Base-by-base conservation (phyloP, 1,140 invertebrate species). In the Euschistus heros region DNA sequence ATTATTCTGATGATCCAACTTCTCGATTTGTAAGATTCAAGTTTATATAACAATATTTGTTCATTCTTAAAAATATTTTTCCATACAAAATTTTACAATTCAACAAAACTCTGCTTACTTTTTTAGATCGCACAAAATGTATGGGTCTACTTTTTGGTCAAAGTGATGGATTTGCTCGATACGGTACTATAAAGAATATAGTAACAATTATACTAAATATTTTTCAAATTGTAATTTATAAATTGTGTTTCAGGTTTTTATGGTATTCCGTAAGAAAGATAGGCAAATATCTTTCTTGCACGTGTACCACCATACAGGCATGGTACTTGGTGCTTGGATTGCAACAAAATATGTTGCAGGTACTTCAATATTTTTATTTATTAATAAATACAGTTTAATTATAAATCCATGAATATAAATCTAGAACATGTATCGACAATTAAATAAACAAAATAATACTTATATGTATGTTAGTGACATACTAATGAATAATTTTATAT, bases 221-320 rank as follows among this genome's bases (percentile, higher is more conserved):
- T 18, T 66, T 62, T 52, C 50, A 27, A 81, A 70, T 73, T 80
- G 30, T 22, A n/a, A 37, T 13, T 20, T 26, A 6, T 10, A 63
- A 27, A 63, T 22, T 64, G 15, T 64, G 8, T 69, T 68, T 65
- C 68, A 82, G 79, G 74, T 91, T 30, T 92, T 92, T 76, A 92
- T 93, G 73, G 84, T 92, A 5, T 71, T 91, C 27, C 78, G 87
- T n/a, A 91, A 91, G 74, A 88, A 88, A 67, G 77, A 84, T 54
- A 82, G 82, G 27, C 86, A 91, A 78, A 82, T 90, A 22, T 81
- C 85, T 0, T 87, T 86, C 70, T 80, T 92, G 1, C 89, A 92
- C 71, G 75, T 88, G 0, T 88, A 86, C 69, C 86, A 89, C 69
- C 86, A 89, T 70, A 77, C 82, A 0, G 73, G 85, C 68, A 88